A percentile compares a stretch with the other conserved stretches of the same genome.
Evolutionary conservation across 2,888 invertebrate species (phyloP).

Genomic region (Amitus sp.): DNA sequence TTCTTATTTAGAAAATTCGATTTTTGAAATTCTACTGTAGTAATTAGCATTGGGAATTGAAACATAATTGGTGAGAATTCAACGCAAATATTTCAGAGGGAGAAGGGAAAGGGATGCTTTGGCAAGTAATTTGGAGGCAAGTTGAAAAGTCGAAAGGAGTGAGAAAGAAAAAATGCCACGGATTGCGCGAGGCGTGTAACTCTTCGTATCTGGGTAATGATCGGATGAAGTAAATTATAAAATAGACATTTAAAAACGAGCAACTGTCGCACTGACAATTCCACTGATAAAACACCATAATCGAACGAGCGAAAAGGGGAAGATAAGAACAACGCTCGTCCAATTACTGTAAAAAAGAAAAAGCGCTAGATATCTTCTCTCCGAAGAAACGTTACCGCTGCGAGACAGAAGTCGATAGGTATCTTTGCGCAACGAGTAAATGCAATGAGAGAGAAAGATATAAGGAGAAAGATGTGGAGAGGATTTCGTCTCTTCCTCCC

Average conservation of each 20-base stretch:
- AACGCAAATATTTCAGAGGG: too few species aligned
- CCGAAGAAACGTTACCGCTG: constrained; percentile 41
- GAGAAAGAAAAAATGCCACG: background rate
- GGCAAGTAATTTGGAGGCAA: too few species aligned
- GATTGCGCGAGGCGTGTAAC: background rate
- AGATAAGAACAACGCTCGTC: constrained; percentile 39
- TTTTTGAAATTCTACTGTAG: too few species aligned
- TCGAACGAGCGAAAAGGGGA: constrained; percentile 27
- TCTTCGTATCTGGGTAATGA: constrained; percentile 3
- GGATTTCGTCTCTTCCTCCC: constrained; percentile 34
- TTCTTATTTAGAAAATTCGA: too few species aligned
- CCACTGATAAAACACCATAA: constrained; percentile 39
- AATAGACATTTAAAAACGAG: constrained; percentile 36
- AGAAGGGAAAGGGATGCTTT: too few species aligned
- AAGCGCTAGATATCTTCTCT: constrained; percentile 35
- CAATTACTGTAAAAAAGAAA: constrained; percentile 38
- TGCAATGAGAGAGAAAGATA: too few species aligned
- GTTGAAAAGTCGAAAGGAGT: too few species aligned
- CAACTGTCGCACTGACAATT: constrained; percentile 32
- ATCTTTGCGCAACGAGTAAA: constrained; percentile 41
- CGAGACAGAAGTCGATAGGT: constrained; percentile 48
- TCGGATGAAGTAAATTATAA: constrained; percentile 19
- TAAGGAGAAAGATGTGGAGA: too few species aligned
- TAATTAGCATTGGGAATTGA: too few species aligned
- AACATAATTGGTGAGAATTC: too few species aligned